A percentile compares a stretch with the other conserved stretches of the same genome.
phyloP scores from a whole-genome alignment of 2,797 vertebrate species.

The Hydrolagus colliei region DNA sequence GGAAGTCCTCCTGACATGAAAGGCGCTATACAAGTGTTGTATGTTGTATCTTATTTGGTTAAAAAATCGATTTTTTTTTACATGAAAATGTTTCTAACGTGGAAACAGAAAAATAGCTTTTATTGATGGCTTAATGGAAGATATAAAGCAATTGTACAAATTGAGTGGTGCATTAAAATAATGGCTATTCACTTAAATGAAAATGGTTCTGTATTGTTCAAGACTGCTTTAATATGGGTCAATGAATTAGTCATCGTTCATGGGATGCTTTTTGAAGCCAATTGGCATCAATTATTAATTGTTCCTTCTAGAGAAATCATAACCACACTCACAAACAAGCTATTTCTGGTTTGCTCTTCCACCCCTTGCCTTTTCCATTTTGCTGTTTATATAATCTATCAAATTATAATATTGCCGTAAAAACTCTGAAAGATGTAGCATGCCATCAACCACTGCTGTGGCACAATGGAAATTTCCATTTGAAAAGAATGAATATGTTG shows the following conservation, averaged over 20 bases:
- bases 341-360: neutral
- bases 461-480: neutral
- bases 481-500: neutral
- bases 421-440: no score
- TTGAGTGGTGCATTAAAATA: neutral
- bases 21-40: no score
- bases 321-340: neutral
- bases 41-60: neutral
- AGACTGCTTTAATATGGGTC: neutral
- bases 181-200: neutral
- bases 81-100: neutral
- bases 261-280: neutral
- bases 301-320: neutral
- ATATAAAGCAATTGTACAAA: neutral
- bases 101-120: neutral
- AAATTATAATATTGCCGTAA: no score
- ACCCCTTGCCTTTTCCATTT: no score
- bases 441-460: no score
- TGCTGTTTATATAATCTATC: no score
- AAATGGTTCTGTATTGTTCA: neutral
- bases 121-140: neutral
- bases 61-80: neutral
- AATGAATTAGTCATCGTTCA: neutral
- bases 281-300: slow-evolving; percentile 16
- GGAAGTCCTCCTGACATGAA: no score